A percentile compares a stretch with the other conserved stretches of the same genome.
These are phyloP conservation scores for Autographa pulchrina DNA, from an alignment of 2,888 invertebrate species.

Conservation along the genomic window DNA sequence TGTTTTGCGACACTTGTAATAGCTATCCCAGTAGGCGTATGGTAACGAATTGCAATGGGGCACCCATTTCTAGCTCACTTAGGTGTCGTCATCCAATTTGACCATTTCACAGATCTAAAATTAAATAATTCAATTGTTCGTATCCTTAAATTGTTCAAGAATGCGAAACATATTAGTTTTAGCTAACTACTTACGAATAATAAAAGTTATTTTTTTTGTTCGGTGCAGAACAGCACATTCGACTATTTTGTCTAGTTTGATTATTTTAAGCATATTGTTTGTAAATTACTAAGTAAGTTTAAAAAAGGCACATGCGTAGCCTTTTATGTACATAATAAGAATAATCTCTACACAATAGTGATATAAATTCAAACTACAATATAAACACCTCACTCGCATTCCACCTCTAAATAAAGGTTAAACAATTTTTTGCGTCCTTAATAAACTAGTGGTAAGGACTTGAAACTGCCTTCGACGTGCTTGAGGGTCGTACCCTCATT, in stretches of 20 bases:
- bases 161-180: conserved; percentile 16
- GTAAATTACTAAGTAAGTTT: too few relatives aligned
- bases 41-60: conserved; percentile 50
- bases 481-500: conserved; percentile 65
- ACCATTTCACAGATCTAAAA: conserved; percentile 50
- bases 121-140: conserved; percentile 54
- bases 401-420: conserved; percentile 21
- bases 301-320: too few relatives aligned
- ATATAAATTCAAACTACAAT: background rate
- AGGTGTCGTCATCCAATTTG: conserved; percentile 56
- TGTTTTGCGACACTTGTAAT: conserved; percentile 43
- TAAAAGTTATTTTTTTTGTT: too few relatives aligned
- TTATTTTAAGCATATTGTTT: too few relatives aligned
- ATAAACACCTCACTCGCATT: background rate
- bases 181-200: too few relatives aligned
- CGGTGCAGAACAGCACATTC: too few relatives aligned
- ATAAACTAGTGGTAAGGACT: conserved; percentile 42
- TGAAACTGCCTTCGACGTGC: conserved; percentile 49
- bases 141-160: conserved; percentile 42
- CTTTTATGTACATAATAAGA: too few relatives aligned
- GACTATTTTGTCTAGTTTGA: too few relatives aligned
- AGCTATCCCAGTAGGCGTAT: conserved; percentile 47
- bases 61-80: conserved; percentile 43
- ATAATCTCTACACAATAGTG: background rate
- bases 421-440: conserved; percentile 28